Conservation (phyloP, 2,888 invertebrate genomes). For the Didymodactylos carnosus region DNA sequence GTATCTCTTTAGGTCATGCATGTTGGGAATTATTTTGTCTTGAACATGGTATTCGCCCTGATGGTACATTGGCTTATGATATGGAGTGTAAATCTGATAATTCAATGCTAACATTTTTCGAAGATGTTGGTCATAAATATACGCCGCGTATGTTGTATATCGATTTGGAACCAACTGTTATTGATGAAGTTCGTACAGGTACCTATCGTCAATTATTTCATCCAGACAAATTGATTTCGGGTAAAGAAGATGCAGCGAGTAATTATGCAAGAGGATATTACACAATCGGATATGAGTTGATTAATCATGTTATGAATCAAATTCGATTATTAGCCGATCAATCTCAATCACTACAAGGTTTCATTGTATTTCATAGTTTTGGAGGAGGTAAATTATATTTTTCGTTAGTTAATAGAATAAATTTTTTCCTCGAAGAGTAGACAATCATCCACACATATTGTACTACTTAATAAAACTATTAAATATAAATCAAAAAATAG, state of each 20-base stretch:
- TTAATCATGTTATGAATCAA: conserved; percentile 11
- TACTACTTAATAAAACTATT: too few relatives aligned
- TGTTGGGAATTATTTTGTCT: conserved; percentile 43
- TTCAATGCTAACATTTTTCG: not conserved
- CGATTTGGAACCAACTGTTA: conserved; percentile 1
- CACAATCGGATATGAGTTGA: conserved; percentile 10
- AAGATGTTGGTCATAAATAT: conserved; percentile 4
- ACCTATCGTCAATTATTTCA: conserved; percentile 14
- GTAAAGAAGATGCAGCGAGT: conserved; percentile 15
- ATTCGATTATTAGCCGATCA: conserved; percentile 10
- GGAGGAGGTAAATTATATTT: conserved; percentile 15
- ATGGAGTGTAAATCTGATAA: not conserved
- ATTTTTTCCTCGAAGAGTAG: too few relatives aligned
- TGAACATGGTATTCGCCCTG: conserved; percentile 37
- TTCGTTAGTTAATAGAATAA: too few relatives aligned
- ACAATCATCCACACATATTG: too few relatives aligned
- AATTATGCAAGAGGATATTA: conserved; percentile 16
- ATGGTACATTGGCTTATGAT: not conserved
- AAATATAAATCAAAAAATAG: too few relatives aligned
- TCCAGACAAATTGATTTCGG: conserved; percentile 13
- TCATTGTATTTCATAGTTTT: conserved; percentile 12
- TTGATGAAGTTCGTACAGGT: conserved; percentile 16
- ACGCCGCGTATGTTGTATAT: not conserved
- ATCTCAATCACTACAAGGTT: conserved; percentile 14
- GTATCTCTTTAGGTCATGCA: too few relatives aligned